A percentile compares a stretch with the other conserved stretches of the same genome.
These are phyloP conservation scores for Calonectris borealis DNA, from an alignment of 2,113 vertebrate species.

Conservation along the genomic window DNA sequence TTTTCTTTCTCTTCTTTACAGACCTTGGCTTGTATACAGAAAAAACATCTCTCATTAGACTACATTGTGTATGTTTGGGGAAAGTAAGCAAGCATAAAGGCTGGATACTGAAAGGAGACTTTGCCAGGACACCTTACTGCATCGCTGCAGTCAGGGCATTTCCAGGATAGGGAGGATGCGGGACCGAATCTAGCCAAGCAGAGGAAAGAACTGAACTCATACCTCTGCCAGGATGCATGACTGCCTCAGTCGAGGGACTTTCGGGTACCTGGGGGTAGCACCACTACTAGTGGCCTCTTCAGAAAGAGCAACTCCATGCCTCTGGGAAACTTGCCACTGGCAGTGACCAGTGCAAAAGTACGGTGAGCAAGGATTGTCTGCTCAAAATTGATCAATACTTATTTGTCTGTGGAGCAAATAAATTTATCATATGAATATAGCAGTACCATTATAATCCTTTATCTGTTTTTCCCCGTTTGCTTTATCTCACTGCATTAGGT, in stretches of 20 bases:
- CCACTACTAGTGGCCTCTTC: neutral
- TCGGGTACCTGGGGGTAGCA: no score
- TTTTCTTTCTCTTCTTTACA: neutral
- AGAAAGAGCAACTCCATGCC: neutral
- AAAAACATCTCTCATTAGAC: neutral
- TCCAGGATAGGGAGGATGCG: neutral
- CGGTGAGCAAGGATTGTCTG: neutral
- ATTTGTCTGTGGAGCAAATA: neutral
- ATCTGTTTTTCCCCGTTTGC: rapidly evolving
- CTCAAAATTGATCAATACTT: neutral
- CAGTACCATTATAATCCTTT: neutral
- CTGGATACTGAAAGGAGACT: neutral
- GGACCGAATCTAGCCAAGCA: neutral
- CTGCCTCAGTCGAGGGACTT: neutral
- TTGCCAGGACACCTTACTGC: neutral
- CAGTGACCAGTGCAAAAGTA: neutral
- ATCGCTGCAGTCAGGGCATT: rapidly evolving
- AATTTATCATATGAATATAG: neutral
- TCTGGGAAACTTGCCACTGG: neutral
- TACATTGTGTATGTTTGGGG: neutral
- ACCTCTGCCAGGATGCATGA: rapidly evolving
- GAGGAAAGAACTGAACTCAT: neutral
- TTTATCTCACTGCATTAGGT: neutral
- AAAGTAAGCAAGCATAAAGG: neutral
- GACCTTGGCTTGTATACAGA: neutral